phyloP scores from a whole-genome alignment of 2,797 vertebrate species.

The Megalops cyprinoides region DNA sequence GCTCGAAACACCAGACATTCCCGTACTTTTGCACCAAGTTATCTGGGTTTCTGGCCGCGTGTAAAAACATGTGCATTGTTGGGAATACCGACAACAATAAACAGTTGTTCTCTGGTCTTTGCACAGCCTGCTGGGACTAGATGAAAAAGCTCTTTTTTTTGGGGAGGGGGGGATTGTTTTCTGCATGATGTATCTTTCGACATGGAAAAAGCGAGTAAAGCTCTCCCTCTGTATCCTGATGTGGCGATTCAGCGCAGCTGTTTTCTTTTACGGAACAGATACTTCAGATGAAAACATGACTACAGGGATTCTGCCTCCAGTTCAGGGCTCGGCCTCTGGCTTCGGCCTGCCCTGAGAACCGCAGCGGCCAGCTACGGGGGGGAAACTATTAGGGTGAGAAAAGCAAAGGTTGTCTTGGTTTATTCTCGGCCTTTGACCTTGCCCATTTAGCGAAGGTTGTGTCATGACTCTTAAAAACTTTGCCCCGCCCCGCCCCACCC shows the following conservation, averaged over 20 bases:
- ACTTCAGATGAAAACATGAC: constrained; percentile 9
- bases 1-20: not conserved
- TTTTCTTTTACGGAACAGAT: constrained; percentile 15
- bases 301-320: not conserved
- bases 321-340: constrained; percentile 7
- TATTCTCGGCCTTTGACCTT: not conserved
- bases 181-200: not conserved
- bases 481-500: not conserved
- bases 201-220: constrained; percentile 19
- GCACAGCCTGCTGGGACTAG: not conserved
- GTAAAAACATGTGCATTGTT: not conserved
- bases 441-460: not conserved
- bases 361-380: not conserved
- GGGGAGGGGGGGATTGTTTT: not conserved
- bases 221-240: not conserved
- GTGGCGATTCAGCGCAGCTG: constrained; percentile 15
- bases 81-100: not conserved
- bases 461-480: not conserved
- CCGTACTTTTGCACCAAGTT: not conserved
- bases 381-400: not conserved
- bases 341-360: not conserved
- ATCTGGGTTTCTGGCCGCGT: not conserved
- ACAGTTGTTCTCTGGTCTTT: constrained; percentile 1
- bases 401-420: not conserved
- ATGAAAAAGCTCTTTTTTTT: not conserved